Evolutionary conservation across 2,797 vertebrate genomes (phyloP).

Genomic region (Tarsius wallacei): DNA sequence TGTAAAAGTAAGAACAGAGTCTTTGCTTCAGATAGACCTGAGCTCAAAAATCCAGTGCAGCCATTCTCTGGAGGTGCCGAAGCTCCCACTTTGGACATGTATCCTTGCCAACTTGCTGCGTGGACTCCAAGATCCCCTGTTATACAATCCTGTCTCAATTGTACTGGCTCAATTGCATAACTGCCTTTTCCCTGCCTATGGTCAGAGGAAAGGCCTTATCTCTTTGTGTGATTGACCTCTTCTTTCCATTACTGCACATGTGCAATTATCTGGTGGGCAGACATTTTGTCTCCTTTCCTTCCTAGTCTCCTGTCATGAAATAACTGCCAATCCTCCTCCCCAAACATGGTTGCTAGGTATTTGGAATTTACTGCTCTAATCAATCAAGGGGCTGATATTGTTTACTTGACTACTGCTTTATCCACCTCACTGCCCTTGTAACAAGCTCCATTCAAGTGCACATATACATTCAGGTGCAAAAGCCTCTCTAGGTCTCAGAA

Average conservation of each 20-base stretch:
- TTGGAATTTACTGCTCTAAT: conserved; percentile 19
- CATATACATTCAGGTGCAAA: not conserved
- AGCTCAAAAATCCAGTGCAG: not conserved
- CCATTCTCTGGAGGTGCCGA: not conserved
- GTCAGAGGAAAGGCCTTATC: not conserved
- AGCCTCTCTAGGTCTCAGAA: not conserved
- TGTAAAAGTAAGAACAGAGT: not conserved
- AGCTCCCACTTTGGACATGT: not conserved
- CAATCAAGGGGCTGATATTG: conserved; percentile 21
- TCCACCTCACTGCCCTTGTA: not conserved
- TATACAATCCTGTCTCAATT: not conserved
- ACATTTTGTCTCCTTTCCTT: conserved; percentile 21
- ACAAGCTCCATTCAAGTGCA: conserved; percentile 17
- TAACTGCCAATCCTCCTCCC: not conserved
- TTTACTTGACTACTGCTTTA: conserved; percentile 15
- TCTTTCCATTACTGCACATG: not conserved
- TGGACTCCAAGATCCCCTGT: not conserved
- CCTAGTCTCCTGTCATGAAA: not conserved
- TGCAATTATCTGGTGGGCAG: not conserved
- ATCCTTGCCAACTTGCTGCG: not conserved
- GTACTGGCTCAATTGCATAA: not conserved
- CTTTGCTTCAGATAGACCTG: not conserved
- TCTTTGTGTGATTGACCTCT: not conserved
- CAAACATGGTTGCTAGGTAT: conserved; percentile 21
- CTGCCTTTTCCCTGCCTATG: not conserved